Percentiles rank a stretch among this genome's conserved stretches.
Conservation (phyloP, 2,888 invertebrate species). For the Cactoblastis cactorum region DNA sequence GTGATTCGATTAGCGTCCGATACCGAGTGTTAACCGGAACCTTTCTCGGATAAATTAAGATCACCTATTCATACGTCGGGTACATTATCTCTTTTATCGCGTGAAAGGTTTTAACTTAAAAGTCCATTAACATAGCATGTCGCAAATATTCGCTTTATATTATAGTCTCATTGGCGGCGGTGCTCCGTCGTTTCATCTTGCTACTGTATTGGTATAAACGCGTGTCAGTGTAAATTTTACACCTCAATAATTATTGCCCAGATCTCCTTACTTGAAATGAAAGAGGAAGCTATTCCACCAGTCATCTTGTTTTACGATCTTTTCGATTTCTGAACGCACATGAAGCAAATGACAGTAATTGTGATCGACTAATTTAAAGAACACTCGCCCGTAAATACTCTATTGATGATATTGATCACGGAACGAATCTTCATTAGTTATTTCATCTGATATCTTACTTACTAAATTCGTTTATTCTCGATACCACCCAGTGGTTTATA, state of each 20-base stretch:
- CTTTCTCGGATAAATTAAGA: constrained; percentile 72
- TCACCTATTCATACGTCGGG: constrained; percentile 72
- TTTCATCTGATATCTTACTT: background rate
- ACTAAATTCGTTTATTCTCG: background rate
- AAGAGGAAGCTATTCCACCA: constrained; percentile 62
- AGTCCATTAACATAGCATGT: constrained; percentile 63
- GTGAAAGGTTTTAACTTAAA: constrained; percentile 58
- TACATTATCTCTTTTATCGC: constrained; percentile 60
- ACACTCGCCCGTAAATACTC: background rate
- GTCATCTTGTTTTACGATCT: constrained; percentile 58
- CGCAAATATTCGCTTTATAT: constrained; percentile 56
- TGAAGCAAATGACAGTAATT: constrained; percentile 18
- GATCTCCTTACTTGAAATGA: constrained; percentile 41
- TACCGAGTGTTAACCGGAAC: constrained; percentile 62
- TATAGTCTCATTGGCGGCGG: constrained; percentile 46
- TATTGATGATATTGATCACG: background rate
- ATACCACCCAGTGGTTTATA: background rate
- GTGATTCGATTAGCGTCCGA: constrained; percentile 65
- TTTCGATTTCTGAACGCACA: constrained; percentile 54
- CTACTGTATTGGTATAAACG: constrained; percentile 28
- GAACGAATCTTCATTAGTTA: background rate
- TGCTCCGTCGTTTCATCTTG: constrained; percentile 27
- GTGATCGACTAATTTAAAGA: constrained; percentile 20
- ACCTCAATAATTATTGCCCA: constrained; percentile 59
- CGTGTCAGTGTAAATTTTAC: constrained; percentile 65